A percentile compares a stretch with the other conserved stretches of the same genome.
These are phyloP conservation scores for Hanleya hanleyi DNA, from an alignment of 2,888 invertebrate species.

Conservation along the genomic window DNA sequence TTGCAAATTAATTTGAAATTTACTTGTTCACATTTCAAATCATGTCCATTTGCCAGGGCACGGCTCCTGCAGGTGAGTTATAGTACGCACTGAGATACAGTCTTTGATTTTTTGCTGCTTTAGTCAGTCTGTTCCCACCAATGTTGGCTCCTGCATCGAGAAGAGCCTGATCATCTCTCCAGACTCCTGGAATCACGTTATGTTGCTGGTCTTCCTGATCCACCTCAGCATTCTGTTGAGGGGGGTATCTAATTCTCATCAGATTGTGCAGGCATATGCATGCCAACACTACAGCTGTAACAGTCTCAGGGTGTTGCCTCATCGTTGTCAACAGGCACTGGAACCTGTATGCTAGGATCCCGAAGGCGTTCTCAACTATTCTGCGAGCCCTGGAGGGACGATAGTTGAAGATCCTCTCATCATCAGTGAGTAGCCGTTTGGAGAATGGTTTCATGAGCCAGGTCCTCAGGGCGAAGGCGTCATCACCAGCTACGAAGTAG, in stretches of 20 bases:
- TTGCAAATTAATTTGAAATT: too few relatives aligned
- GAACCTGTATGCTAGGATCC: conserved; percentile 42
- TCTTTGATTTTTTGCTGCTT: too few relatives aligned
- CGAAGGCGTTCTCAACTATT: conserved; percentile 45
- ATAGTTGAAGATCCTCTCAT: conserved; percentile 47
- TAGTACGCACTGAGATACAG: conserved; percentile 38
- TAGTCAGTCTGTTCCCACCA: conserved; percentile 21
- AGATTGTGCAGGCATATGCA: conserved; percentile 41
- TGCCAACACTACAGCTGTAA: too few relatives aligned
- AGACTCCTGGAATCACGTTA: conserved; percentile 38
- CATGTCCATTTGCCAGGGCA: conserved; percentile 42
- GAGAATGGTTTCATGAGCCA: conserved; percentile 47
- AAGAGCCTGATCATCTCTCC: conserved; percentile 30
- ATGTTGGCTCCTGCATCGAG: conserved; percentile 7
- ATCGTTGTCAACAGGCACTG: conserved; percentile 36
- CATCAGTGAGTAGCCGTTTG: conserved; percentile 27
- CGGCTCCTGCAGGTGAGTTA: conserved; percentile 34
- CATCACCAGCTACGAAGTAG: conserved; percentile 46
- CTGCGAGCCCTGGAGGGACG: conserved; percentile 41
- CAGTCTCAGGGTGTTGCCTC: too few relatives aligned
- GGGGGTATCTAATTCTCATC: conserved; percentile 34
- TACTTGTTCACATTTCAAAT: conserved; percentile 20
- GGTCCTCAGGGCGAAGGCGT: conserved; percentile 44
- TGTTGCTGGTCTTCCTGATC: conserved; percentile 39
- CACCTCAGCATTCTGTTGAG: conserved; percentile 24